Percentiles rank a stretch among this genome's conserved stretches.
Evolutionary conservation across 2,888 invertebrate species (phyloP).

Genomic region (Ophonus ardosiacus): DNA sequence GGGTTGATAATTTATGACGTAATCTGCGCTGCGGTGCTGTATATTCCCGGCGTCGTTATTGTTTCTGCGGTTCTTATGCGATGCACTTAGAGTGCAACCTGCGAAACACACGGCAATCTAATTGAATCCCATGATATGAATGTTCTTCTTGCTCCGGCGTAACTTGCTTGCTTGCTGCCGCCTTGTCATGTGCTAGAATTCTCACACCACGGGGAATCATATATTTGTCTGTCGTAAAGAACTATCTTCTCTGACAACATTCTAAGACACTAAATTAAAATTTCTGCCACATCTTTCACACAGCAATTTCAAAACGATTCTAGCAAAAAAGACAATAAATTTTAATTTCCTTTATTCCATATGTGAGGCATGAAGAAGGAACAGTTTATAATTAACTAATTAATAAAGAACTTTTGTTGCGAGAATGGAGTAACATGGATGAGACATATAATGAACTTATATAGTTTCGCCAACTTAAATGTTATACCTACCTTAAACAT

Average conservation of each 20-base stretch:
- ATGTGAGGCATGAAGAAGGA: not conserved
- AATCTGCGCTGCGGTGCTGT: conserved; percentile 45
- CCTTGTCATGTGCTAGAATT: conserved; percentile 5
- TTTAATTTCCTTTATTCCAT: not conserved
- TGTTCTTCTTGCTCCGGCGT: conserved; percentile 9
- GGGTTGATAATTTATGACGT: conserved; percentile 58
- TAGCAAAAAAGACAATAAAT: not conserved
- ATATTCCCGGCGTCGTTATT: conserved; percentile 59
- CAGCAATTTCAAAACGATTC: not conserved
- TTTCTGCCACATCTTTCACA: not conserved
- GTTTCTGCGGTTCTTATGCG: conserved; percentile 62
- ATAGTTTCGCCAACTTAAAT: too few species aligned
- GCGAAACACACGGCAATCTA: conserved; percentile 54
- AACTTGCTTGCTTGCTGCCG: conserved; percentile 31
- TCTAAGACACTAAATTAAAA: not conserved
- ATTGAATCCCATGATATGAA: conserved; percentile 56
- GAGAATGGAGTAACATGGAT: too few species aligned
- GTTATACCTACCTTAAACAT: too few species aligned
- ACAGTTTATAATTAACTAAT: not conserved
- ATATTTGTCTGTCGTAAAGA: not conserved
- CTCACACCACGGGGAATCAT: conserved; percentile 5
- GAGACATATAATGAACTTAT: too few species aligned
- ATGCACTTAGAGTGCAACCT: conserved; percentile 61
- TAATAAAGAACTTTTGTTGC: not conserved
- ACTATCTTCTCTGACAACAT: not conserved